A percentile compares a stretch with the other conserved stretches of the same genome.
These are phyloP conservation scores for Lasius fuliginosus DNA, from an alignment of 2,888 invertebrate genomes.

Conservation along the genomic window DNA sequence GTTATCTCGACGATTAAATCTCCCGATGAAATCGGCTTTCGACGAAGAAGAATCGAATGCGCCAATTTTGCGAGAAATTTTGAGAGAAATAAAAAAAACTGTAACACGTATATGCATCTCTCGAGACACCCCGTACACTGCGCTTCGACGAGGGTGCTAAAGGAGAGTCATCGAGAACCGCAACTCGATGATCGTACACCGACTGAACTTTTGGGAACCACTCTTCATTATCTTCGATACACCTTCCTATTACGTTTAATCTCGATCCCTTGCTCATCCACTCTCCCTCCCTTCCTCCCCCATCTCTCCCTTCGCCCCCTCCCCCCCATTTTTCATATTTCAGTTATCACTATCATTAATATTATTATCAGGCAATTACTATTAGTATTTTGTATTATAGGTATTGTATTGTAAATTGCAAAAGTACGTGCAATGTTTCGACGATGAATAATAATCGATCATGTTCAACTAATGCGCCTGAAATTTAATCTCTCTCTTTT, in stretches of 20 bases:
- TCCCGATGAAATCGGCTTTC: neutral
- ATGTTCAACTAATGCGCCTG: slow-evolving; percentile 78
- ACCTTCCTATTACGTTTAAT: slow-evolving; percentile 53
- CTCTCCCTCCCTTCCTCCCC: slow-evolving; percentile 62
- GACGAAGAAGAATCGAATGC: neutral
- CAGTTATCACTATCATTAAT: slow-evolving; percentile 70
- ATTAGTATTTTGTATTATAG: slow-evolving; percentile 84
- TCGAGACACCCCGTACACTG: slow-evolving; percentile 8
- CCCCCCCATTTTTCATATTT: slow-evolving; percentile 63
- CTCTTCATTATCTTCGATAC: slow-evolving; percentile 66
- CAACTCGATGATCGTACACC: slow-evolving; percentile 57
- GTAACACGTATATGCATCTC: neutral
- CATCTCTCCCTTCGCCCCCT: slow-evolving; percentile 54
- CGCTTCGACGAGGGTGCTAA: slow-evolving; percentile 34
- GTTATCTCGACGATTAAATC: neutral
- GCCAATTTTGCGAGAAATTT: neutral
- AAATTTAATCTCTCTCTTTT: neutral
- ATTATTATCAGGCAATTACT: slow-evolving; percentile 80
- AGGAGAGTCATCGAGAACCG: slow-evolving; percentile 54
- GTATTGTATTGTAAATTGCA: slow-evolving; percentile 83
- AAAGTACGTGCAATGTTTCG: slow-evolving; percentile 83
- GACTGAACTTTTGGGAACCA: slow-evolving; percentile 73
- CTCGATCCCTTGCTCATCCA: neutral
- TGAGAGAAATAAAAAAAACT: neutral
- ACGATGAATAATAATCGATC: slow-evolving; percentile 85